phyloP scores from a whole-genome alignment of 2,888 invertebrate species.

The Limnephilus auricula region DNA sequence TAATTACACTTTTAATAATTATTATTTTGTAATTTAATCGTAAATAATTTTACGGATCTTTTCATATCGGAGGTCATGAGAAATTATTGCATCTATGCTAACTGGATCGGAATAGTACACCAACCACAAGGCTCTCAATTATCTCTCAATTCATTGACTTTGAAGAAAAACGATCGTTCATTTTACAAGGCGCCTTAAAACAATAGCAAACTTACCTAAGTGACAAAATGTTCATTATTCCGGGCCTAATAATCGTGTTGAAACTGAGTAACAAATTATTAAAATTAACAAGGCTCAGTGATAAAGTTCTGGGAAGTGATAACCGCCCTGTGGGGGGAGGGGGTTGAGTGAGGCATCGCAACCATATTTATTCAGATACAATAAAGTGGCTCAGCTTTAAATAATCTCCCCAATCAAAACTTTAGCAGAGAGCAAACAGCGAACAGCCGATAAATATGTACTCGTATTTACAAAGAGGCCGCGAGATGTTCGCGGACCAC shows the following conservation, averaged over 20 bases:
- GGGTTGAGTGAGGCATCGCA: background rate
- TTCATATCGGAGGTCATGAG: too few relatives aligned
- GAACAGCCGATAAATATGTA: background rate
- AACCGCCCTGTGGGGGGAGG: background rate
- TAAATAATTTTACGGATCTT: too few relatives aligned
- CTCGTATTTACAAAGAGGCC: constrained; percentile 51
- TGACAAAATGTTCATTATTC: background rate
- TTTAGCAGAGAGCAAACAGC: background rate
- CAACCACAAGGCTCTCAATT: background rate
- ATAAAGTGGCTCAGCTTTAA: constrained; percentile 22
- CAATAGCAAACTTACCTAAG: background rate
- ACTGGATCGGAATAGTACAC: too few relatives aligned
- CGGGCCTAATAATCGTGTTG: background rate
- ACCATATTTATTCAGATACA: constrained; percentile 12
- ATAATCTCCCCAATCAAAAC: constrained; percentile 43
- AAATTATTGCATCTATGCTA: too few relatives aligned
- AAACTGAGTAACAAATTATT: background rate
- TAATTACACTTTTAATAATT: too few relatives aligned
- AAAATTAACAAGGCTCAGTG: background rate
- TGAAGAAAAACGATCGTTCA: background rate
- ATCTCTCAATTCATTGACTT: background rate
- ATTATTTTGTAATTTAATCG: too few relatives aligned
- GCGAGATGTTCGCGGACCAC: constrained; percentile 53
- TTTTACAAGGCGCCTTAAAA: background rate
- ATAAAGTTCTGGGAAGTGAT: background rate